Evolutionary conservation across 2,797 vertebrate genomes (phyloP).

Genomic region (Phataginus tricuspis): DNA sequence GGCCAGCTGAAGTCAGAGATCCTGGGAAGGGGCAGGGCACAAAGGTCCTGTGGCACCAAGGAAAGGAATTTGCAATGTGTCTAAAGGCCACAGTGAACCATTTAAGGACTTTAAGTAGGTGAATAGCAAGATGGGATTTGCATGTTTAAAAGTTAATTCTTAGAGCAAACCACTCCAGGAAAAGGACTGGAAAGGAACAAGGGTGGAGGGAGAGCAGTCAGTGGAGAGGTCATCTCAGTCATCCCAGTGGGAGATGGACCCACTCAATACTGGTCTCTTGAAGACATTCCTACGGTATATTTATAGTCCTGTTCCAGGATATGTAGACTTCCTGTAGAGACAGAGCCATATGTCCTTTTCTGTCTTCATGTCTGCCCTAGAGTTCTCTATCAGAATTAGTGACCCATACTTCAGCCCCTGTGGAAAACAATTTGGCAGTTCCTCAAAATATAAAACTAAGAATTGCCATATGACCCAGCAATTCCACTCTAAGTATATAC

Average conservation of each 20-base stretch:
- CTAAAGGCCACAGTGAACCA: neutral
- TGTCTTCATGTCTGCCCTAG: neutral
- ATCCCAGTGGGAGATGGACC: neutral
- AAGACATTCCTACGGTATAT: neutral
- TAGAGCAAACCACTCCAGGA: neutral
- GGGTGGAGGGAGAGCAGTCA: neutral
- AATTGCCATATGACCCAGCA: neutral
- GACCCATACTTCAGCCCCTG: neutral
- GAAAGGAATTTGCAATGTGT: neutral
- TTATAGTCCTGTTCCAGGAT: neutral
- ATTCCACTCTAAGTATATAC: neutral
- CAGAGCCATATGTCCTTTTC: neutral
- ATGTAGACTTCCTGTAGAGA: neutral
- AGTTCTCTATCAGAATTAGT: neutral
- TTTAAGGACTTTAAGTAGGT: neutral
- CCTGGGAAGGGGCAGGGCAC: accelerated
- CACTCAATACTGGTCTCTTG: neutral
- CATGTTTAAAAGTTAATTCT: neutral
- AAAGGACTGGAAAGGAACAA: neutral
- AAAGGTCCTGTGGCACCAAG: neutral
- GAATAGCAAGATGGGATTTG: neutral
- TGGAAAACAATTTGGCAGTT: neutral
- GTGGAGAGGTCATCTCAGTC: neutral
- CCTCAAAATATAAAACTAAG: neutral
- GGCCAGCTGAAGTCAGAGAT: neutral